A percentile compares a stretch with the other conserved stretches of the same genome.
phyloP scores from a whole-genome alignment of 2,113 vertebrate genomes.

The Cinclus mexicanus region DNA sequence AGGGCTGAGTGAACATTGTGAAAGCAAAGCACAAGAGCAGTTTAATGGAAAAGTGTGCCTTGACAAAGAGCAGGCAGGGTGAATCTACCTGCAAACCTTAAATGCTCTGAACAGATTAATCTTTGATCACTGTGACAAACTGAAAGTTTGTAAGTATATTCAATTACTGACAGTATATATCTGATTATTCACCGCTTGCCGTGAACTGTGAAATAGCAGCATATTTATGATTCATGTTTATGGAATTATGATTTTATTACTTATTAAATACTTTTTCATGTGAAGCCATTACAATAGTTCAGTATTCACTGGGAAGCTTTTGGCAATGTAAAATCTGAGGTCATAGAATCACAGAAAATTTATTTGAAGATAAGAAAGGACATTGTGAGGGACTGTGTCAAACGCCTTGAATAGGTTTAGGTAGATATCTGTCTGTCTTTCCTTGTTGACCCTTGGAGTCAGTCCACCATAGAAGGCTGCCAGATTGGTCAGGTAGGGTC shows the following conservation, averaged over 20 bases:
- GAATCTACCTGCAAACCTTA: background rate
- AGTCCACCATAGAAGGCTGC: background rate
- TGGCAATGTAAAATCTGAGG: background rate
- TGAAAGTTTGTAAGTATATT: background rate
- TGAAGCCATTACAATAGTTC: background rate
- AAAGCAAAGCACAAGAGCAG: background rate
- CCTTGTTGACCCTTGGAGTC: accelerated
- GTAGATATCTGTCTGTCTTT: background rate
- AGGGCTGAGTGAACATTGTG: background rate
- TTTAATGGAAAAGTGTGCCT: background rate
- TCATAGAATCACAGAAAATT: background rate
- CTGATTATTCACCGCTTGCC: background rate
- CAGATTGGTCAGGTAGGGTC: background rate
- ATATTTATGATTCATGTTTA: background rate
- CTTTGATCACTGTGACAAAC: background rate
- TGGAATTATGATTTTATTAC: background rate
- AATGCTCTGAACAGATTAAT: background rate
- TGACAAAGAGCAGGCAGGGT: background rate
- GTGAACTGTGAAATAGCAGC: background rate
- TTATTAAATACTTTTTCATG: background rate
- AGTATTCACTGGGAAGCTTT: background rate
- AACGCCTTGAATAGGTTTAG: background rate
- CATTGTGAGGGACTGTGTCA: background rate
- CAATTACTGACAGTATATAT: background rate
- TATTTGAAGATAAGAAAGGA: background rate